Conservation (phyloP, 2,888 invertebrate species). For the Chrysomela aeneicollis region DNA sequence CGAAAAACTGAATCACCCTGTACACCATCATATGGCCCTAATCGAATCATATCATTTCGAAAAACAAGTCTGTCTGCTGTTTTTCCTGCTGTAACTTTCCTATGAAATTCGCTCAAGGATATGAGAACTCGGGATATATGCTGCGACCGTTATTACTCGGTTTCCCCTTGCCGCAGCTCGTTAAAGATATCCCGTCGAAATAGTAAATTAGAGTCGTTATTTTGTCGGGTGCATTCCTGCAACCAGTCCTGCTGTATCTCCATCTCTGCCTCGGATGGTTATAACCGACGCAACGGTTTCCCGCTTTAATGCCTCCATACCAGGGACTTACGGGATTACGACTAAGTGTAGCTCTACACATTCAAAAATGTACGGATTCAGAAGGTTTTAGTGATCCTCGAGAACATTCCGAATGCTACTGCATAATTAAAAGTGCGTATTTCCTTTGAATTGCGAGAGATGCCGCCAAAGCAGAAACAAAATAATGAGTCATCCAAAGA, state of each 20-base stretch:
- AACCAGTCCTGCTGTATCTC: slow-evolving; percentile 18
- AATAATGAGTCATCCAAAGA: background rate
- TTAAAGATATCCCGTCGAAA: slow-evolving; percentile 45
- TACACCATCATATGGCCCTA: too few relatives aligned
- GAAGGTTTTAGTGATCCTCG: slow-evolving; percentile 30
- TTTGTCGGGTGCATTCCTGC: slow-evolving; percentile 36
- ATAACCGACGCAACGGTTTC: slow-evolving; percentile 23
- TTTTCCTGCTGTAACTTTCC: too few relatives aligned
- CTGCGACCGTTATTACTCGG: slow-evolving; percentile 29
- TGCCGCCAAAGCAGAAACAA: slow-evolving; percentile 16
- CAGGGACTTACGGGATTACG: slow-evolving; percentile 24
- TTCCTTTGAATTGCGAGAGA: slow-evolving; percentile 18
- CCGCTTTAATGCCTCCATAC: slow-evolving; percentile 24
- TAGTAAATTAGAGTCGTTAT: slow-evolving; percentile 50
- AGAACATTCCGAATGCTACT: slow-evolving; percentile 18
- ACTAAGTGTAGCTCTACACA: slow-evolving; percentile 31
- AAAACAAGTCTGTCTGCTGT: too few relatives aligned
- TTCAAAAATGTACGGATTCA: slow-evolving; percentile 34
- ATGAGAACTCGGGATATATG: too few relatives aligned
- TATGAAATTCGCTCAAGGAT: too few relatives aligned
- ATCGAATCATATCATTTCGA: too few relatives aligned
- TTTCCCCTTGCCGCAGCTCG: slow-evolving; percentile 49
- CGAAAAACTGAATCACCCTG: too few relatives aligned
- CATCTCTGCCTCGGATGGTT: slow-evolving; percentile 26
- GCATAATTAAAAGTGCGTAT: slow-evolving; percentile 29